Conservation (phyloP, 2,113 vertebrate genomes). For the Isurus oxyrinchus region DNA sequence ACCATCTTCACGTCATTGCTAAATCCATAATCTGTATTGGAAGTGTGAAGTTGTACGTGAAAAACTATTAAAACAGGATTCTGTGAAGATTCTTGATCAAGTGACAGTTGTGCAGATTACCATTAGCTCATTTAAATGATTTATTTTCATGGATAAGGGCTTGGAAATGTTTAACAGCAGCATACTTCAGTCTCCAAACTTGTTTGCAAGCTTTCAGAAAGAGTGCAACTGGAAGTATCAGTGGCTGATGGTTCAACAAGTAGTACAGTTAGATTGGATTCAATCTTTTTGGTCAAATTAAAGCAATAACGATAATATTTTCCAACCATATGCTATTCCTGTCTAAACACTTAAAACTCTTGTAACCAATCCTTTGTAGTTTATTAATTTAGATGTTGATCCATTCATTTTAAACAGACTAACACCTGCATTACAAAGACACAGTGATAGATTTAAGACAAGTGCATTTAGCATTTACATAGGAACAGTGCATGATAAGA, state of each 20-base stretch:
- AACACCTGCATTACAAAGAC: neutral
- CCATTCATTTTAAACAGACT: neutral
- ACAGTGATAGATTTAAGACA: neutral
- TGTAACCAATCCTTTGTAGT: neutral
- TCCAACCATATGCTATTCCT: neutral
- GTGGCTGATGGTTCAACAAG: neutral
- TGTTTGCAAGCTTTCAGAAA: neutral
- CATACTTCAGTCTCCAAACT: neutral
- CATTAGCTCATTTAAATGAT: neutral
- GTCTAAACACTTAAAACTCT: neutral
- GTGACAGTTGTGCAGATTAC: neutral
- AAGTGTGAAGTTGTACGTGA: neutral
- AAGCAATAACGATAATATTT: neutral
- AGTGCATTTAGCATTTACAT: neutral
- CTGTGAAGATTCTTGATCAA: neutral
- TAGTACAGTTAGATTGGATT: no score
- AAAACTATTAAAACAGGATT: neutral
- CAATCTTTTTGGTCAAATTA: no score
- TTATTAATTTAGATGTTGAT: neutral
- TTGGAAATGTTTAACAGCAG: neutral
- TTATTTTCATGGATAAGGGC: neutral
- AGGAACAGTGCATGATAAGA: neutral
- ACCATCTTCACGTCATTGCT: no score
- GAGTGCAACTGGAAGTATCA: neutral
- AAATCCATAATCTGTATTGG: neutral